Base-by-base conservation (phyloP, 2,888 invertebrate genomes). In the Poecilobothrus nobilitatus region DNA sequence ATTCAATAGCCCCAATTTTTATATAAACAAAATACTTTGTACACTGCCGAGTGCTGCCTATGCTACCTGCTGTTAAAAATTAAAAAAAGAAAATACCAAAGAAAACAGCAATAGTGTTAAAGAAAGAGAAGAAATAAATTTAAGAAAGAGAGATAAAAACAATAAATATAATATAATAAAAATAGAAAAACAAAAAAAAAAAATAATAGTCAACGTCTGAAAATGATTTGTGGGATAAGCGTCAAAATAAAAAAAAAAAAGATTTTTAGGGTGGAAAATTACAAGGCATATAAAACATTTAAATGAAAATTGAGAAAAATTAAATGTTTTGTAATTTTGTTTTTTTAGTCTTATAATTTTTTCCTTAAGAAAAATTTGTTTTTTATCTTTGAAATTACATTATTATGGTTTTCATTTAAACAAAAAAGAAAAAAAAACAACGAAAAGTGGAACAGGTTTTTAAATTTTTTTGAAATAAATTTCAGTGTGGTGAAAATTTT, bases 281-380 rank as follows among this genome's bases (percentile, higher is more conserved):
- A 53, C 53, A 53, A 53, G 53, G 53, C 53, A 53, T 53, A 53
- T 53, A 53, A 53, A 53, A 53, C 53, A 53, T 53, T 53, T 53
- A 53, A 53, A 53, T 18, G 53, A 15, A 53, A 53, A 53, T 53
- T 53, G 53, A 53, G 53, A 53, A 53, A 53, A 53, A 53, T 53
- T 53, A 53, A 53, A 53, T 53, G 18, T 53, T 53, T 53, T 53
- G 1, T 3, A 15, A 2, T 53, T 53, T 15, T 53, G 18, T 53
- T 53, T 53, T 53, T 12, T 41, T 5, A 8, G 27, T 27, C 5
- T 27, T 27, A 27, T 2, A 27, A 4, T 2, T 27, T 27, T 27
- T 27, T 27, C 27, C 27, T 4, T 4, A 27, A 27, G 27, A 27
- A 27, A n/a, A 27, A 27, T 27, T 27, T 27, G 3, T 27, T 27